These are phyloP conservation scores for Rhinophrynus dorsalis DNA, from an alignment of 2,797 vertebrate species.

Conservation along the genomic window DNA sequence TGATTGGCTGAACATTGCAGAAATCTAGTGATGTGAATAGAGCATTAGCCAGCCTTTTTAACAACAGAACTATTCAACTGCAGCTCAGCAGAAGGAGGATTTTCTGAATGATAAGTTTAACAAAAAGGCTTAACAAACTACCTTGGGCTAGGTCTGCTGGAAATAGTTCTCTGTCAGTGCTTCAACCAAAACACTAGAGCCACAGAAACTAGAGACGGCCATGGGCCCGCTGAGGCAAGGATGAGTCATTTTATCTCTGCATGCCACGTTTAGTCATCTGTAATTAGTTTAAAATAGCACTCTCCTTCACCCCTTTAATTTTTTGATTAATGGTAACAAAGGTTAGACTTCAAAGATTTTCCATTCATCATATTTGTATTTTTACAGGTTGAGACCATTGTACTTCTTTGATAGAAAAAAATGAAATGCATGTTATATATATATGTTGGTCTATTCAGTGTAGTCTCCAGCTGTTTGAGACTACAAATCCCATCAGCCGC, in stretches of 20 bases:
- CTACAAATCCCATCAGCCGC: too few relatives aligned
- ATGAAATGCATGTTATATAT: too few relatives aligned
- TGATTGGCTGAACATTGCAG: constrained; percentile 49
- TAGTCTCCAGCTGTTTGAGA: too few relatives aligned
- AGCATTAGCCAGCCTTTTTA: constrained; percentile 38
- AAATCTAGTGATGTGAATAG: constrained; percentile 43
- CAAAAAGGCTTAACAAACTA: constrained; percentile 44
- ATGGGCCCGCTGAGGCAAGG: constrained; percentile 10
- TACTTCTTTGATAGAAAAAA: too few relatives aligned
- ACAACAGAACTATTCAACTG: constrained; percentile 42
- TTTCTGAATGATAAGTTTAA: constrained; percentile 39
- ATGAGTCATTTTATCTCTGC: constrained; percentile 36
- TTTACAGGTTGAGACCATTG: too few relatives aligned
- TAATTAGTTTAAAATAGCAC: constrained; percentile 36
- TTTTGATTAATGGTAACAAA: constrained; percentile 5
- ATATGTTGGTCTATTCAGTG: too few relatives aligned
- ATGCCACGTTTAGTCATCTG: constrained; percentile 33
- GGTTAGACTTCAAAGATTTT: too few relatives aligned
- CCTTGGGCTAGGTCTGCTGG: constrained; percentile 33
- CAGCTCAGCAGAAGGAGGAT: constrained; percentile 27
- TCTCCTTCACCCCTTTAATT: constrained; percentile 6
- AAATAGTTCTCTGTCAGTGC: constrained; percentile 32
- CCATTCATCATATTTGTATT: too few relatives aligned
- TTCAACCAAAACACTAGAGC: constrained; percentile 34
- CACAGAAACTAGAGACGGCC: constrained; percentile 23